Conservation (phyloP, 2,797 vertebrate species). For the Pangasius macronema region DNA sequence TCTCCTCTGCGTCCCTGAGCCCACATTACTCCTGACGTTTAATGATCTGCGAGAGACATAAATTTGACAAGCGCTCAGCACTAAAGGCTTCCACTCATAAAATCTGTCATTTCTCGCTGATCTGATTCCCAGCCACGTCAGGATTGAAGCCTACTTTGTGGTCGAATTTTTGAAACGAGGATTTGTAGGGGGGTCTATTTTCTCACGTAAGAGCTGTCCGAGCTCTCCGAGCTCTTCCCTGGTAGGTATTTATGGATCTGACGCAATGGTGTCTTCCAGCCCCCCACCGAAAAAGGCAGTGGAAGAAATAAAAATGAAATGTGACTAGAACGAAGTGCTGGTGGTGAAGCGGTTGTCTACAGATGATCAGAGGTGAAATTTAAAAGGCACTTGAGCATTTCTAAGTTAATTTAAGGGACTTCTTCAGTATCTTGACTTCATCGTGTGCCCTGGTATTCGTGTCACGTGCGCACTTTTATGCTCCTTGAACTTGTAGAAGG, state of each 20-base stretch:
- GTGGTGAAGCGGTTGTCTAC: neutral
- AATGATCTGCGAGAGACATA: slow-evolving; percentile 38
- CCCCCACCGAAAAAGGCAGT: neutral
- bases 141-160: neutral
- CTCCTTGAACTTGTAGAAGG: neutral
- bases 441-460: neutral
- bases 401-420: neutral
- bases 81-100: slow-evolving; percentile 22
- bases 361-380: neutral
- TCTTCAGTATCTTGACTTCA: neutral
- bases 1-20: slow-evolving; percentile 12
- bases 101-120: slow-evolving; percentile 13
- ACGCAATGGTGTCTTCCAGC: neutral
- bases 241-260: slow-evolving; percentile 22
- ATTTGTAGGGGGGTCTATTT: neutral
- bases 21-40: slow-evolving; percentile 28
- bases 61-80: slow-evolving; percentile 33
- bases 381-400: neutral
- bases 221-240: too few species aligned
- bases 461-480: too few species aligned
- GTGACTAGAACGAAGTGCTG: neutral
- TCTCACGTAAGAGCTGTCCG: neutral
- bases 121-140: slow-evolving; percentile 13
- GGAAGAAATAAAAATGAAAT: neutral
- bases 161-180: neutral